These are phyloP conservation scores for Hozukius guyotensis DNA, from an alignment of 2,797 vertebrate genomes.

Conservation along the genomic window DNA sequence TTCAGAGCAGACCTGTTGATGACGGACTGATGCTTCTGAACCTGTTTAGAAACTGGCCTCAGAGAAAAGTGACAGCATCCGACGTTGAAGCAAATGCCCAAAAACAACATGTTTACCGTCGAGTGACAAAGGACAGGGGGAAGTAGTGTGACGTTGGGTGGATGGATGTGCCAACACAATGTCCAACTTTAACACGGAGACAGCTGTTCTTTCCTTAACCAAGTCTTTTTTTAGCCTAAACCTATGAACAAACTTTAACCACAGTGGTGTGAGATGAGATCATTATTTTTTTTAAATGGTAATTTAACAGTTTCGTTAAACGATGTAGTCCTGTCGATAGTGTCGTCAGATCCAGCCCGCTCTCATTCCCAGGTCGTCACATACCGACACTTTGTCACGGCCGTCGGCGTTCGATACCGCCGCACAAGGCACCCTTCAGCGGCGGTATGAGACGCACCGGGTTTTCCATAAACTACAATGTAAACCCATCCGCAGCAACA, in stretches of 20 bases:
- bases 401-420: no score
- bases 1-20: slow-evolving; percentile 39
- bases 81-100: not conserved
- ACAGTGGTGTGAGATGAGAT: not conserved
- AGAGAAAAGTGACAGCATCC: not conserved
- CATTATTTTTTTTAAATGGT: not conserved
- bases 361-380: no score
- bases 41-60: not conserved
- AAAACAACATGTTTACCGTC: not conserved
- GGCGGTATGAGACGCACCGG: no score
- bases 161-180: not conserved
- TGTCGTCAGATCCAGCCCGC: not conserved
- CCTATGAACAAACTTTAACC: not conserved
- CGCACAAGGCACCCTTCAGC: no score
- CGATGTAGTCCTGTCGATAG: not conserved
- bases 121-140: not conserved
- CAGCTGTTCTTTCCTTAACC: not conserved
- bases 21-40: slow-evolving; percentile 15
- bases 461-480: no score
- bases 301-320: not conserved
- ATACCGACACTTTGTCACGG: no score
- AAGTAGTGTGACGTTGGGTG: not conserved
- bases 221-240: not conserved
- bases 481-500: no score
- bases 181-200: not conserved